These are phyloP conservation scores for Redunca redunca DNA, from an alignment of 2,113 vertebrate species.

Conservation along the genomic window DNA sequence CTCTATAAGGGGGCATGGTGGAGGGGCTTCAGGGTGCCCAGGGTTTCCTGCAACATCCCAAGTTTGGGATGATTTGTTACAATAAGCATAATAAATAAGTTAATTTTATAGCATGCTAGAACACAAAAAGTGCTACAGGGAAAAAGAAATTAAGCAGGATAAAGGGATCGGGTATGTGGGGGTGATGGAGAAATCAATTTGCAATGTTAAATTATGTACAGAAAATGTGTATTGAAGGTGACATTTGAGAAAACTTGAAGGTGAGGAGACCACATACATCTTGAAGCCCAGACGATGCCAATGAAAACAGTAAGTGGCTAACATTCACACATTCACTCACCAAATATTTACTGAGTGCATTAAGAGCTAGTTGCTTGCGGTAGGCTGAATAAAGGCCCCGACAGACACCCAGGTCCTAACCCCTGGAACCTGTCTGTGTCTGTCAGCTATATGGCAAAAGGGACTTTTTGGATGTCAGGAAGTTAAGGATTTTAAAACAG, in stretches of 20 bases:
- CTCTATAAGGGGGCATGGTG: not conserved
- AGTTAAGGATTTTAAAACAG: not conserved
- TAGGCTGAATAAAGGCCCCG: not conserved
- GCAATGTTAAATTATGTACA: not conserved
- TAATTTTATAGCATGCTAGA: not conserved
- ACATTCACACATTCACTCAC: not conserved
- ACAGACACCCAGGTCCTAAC: not conserved
- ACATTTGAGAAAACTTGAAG: not conserved
- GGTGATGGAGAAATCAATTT: not conserved
- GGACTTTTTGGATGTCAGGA: no score
- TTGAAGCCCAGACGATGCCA: not conserved
- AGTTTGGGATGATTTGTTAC: no score
- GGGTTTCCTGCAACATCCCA: not conserved
- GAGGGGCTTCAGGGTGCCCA: not conserved
- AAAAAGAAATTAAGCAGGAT: not conserved
- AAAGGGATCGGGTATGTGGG: no score
- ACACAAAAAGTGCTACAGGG: not conserved
- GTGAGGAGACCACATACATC: not conserved
- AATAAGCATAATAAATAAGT: not conserved
- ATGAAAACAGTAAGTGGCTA: not conserved
- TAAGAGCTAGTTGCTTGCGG: not conserved
- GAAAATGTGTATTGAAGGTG: not conserved
- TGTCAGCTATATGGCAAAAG: not conserved
- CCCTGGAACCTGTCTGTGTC: not conserved
- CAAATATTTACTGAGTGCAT: fast-evolving